Percentiles rank a stretch among this genome's conserved stretches.
Conservation (phyloP, 1,140 invertebrate species). For the Eurytemora carolleeae region DNA sequence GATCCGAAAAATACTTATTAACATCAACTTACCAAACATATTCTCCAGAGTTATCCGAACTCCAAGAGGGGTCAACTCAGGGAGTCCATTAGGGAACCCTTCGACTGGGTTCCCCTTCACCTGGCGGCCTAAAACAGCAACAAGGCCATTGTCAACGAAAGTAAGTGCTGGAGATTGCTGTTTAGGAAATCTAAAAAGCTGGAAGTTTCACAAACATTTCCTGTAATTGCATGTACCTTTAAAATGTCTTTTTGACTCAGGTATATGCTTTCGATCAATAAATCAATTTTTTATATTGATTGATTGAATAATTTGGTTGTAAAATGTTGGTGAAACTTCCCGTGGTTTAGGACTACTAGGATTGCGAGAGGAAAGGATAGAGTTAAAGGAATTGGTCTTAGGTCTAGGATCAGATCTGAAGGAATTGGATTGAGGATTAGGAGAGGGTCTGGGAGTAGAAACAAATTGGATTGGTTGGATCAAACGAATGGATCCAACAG, state of each 20-base stretch:
- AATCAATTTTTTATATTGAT: background rate
- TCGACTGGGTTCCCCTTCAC: background rate
- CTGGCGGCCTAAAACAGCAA: constrained; percentile 7
- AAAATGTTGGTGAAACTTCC: too few relatives aligned
- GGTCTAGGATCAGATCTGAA: background rate
- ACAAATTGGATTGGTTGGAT: background rate
- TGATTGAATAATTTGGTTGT: background rate
- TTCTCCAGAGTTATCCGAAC: constrained; percentile 4
- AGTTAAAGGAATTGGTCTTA: background rate
- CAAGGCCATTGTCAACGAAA: background rate
- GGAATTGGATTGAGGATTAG: background rate
- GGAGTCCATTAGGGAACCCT: constrained; percentile 11
- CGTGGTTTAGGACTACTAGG: too few relatives aligned
- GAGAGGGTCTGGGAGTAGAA: background rate
- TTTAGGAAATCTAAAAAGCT: background rate
- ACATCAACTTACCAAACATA: background rate
- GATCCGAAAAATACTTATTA: too few relatives aligned
- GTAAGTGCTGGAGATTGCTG: background rate
- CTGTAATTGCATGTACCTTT: background rate
- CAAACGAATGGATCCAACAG: background rate
- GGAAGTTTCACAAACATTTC: background rate
- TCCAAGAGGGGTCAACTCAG: background rate
- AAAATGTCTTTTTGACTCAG: background rate
- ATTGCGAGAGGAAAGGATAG: background rate
- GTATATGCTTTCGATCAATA: background rate